Base-by-base conservation (phyloP, 2,113 vertebrate species). In the Aptenodytes patagonicus region DNA sequence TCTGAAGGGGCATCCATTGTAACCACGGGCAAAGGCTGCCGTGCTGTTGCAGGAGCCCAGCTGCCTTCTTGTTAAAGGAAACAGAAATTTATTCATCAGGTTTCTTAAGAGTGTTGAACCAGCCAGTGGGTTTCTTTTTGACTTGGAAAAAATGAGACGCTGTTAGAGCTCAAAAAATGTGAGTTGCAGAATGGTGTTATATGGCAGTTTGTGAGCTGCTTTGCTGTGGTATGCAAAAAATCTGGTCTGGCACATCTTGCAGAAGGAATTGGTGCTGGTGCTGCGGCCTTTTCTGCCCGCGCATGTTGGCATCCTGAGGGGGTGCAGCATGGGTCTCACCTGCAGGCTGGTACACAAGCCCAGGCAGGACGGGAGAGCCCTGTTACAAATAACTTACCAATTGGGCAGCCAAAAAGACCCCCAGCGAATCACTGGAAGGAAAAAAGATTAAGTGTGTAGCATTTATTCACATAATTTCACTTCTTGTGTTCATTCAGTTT, bases 141-240 rank as follows among this genome's bases (percentile, higher is more conserved):
- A 55, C 76, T 81, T 79, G 95, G 77, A 83, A 91, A 87, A 96
- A 94, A 24, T 79, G 65, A 96, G 81, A 57, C 0, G 3, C 28
- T 79, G 31, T 40, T 76, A 46, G 26, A 71, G 65, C 82, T 94
- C 18, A 22, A 47, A 54, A 79, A 36, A 26, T 0, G 3, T 4
- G 29, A 55, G 82, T 75, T 84, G 78, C 75, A 87, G 87, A 36
- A 22, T n/a, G 70, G 82, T 85, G 73, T 87, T 93, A 4, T 0
- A 16, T 36, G 69, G 62, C 89, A 65, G 44, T 72, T 76, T 40
- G 36, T 29, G 90, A 90, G 54, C 66, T 92, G 64, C 82, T 95
- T 61, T 44, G 32, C 85, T 65, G 62, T 76, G 87, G 90, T 79
- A 95, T 95, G 92, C 70, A 87, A 96, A 97, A 82, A 90, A 93